A percentile compares a stretch with the other conserved stretches of the same genome.
phyloP scores from a whole-genome alignment of 2,797 vertebrate species.

The Sebastes umbrosus region DNA sequence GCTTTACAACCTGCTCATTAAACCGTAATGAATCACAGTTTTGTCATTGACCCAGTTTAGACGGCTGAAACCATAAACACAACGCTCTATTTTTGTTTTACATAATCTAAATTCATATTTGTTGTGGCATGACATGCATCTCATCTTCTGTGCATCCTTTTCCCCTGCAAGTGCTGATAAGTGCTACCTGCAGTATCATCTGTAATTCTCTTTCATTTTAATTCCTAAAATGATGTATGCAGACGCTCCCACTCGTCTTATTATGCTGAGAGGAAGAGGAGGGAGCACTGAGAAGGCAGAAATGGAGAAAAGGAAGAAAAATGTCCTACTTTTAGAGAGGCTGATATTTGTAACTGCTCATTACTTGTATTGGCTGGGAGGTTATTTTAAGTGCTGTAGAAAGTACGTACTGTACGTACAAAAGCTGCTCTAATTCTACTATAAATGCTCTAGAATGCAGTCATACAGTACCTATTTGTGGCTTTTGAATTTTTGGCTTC shows the following conservation, averaged over 20 bases:
- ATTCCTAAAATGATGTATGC: not conserved
- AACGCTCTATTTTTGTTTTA: not conserved
- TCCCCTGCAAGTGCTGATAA: not conserved
- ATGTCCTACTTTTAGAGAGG: constrained; percentile 44
- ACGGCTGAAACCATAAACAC: not conserved
- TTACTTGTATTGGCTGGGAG: constrained; percentile 30
- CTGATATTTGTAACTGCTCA: constrained; percentile 50
- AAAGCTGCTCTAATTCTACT: constrained; percentile 21
- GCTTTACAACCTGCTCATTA: not conserved
- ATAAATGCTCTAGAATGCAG: constrained; percentile 10
- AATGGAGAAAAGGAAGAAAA: constrained; percentile 13
- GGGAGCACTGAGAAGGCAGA: not conserved
- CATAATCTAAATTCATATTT: not conserved
- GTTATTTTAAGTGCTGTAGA: constrained; percentile 45
- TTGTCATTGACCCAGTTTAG: constrained; percentile 6
- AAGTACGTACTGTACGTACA: not conserved
- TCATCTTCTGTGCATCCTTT: not conserved
- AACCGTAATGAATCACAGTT: not conserved
- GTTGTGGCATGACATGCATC: not conserved
- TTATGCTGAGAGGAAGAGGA: not conserved
- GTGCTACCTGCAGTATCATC: constrained; percentile 1
- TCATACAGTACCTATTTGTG: not conserved
- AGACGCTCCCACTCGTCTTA: constrained; percentile 7
- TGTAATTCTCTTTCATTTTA: not conserved
- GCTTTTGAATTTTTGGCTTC: not conserved